Base-by-base conservation (phyloP, 2,888 invertebrate species). In the Selenia dentaria region DNA sequence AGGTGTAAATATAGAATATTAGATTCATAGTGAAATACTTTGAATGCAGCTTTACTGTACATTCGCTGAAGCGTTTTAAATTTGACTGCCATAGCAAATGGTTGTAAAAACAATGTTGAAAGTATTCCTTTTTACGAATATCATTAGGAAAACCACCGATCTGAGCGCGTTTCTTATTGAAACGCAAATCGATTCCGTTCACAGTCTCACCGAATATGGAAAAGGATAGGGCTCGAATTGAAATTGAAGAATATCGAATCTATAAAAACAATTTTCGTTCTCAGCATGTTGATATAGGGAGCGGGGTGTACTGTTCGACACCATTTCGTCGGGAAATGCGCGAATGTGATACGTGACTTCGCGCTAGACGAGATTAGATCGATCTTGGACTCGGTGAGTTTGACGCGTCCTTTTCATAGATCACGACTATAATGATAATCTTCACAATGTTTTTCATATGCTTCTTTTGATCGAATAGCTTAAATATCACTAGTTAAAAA, bases 171-270 rank as follows among this genome's bases (percentile, higher is more conserved):
- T 36, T 31, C 68, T 74, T 72, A 76, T 82, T 79, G 69, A 71
- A 67, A 80, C 62, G 72, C 75, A 84, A 83, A 84, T 84, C 78
- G 83, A 83, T 80, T 80, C 68, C 61, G 57, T 54, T 62, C 38
- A 10, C 10, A 25, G 39, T 31, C 44, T 44, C 34, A 20, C 34
- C 71, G 74, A 80, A 80, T 78, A 82, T 79, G 75, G 79, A 71
- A 73, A 74, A 74, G 76, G 75, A 79, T 75, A 74, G 74, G 63
- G 67, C 60, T 69, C 67, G 79, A 77, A 79, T 86, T 80, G 84
- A 85, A 86, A 87, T 81, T 78, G 84, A 81, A 79, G 83, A 83
- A 84, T 83, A 85, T 83, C 79, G 81, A 79, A 85, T 86, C 80
- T 77, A 83, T 84, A 82, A 86, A 86, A 87, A 88, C 87, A 83